Conservation (phyloP, 1,140 invertebrate genomes). For the Oncopodura yosiiana region DNA sequence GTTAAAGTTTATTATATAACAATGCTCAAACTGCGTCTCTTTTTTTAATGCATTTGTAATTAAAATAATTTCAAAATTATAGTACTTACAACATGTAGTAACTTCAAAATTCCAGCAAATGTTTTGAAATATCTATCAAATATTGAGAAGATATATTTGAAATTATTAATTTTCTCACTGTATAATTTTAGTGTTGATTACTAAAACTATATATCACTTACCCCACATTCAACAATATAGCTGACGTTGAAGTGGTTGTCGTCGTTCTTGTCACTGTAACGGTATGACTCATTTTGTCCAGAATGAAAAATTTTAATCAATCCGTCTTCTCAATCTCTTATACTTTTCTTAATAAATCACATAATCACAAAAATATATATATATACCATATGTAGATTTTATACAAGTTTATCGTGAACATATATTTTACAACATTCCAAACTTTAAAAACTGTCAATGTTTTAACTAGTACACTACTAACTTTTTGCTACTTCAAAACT, state of each 20-base stretch:
- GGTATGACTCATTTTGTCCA: constrained; percentile 66
- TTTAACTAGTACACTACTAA: no score
- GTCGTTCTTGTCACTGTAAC: constrained; percentile 73
- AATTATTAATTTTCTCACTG: no score
- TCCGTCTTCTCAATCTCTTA: neutral
- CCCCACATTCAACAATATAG: constrained; percentile 64
- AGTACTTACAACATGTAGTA: constrained; percentile 58
- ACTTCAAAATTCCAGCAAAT: constrained; percentile 59
- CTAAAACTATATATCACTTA: no score
- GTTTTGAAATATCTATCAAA: constrained; percentile 53
- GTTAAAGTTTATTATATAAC: no score
- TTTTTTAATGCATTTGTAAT: neutral
- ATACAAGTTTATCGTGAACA: no score
- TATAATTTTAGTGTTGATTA: no score
- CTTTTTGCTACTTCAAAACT: no score
- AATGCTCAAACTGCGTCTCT: no score
- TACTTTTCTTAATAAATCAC: neutral
- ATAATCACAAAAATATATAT: neutral
- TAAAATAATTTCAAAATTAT: neutral
- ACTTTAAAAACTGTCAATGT: no score
- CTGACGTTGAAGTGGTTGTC: constrained; percentile 61
- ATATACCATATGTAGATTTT: no score
- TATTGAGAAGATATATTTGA: no score
- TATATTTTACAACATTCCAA: no score
- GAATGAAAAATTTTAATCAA: neutral